Evolutionary conservation across 2,797 vertebrate species (phyloP), one percentile per base, ranked within the genome.

Genomic region (Sylvia borin): DNA sequence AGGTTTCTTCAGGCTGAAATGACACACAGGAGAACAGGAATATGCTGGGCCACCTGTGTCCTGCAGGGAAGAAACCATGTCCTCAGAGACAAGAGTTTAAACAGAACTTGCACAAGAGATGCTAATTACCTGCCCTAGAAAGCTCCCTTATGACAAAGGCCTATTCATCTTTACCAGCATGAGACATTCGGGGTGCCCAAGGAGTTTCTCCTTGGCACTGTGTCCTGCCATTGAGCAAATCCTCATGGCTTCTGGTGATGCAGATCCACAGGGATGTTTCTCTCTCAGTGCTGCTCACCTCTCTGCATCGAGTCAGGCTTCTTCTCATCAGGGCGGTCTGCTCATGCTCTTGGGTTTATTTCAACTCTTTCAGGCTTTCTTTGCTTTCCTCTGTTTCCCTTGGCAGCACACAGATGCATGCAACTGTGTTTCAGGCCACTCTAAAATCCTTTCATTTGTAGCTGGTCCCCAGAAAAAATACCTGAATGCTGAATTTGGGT

Each of bases 271-370:
- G 24, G 27, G 21, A n/a, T 8, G 4, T 68, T 90, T 38, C 29
- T 53, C 21, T 58, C 3, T 0, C 36, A 36, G 0, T 17, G 29
- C 3, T 5, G 0, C 22, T 50, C 8, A 6, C 3, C 20, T 29
- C 5, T 38, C 27, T 55, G 36, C 25, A 45, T 45, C 40, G 16
- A 84, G 15, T 5, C 48, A 84, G 21, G 5, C 4, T 57, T 86
- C 58, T 45, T 47, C 32, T 48, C 3, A 3, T 25, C 0, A 0
- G 6, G 8, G 53, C 7, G 20, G 9, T 22, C 5, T 9, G 12
- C 15, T 75, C 1, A 1, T 38, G 3, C 31, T 57, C 7, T 88
- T 16, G 3, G 21, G 24, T 31, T 36, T 2, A 2, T 72, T 61
- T 75, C 8, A 16, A 10, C 24, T 16, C 20, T 81, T 81, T 21